A percentile compares a stretch with the other conserved stretches of the same genome.
Conservation (phyloP, 2,797 vertebrate species). For the Artibeus jamaicensis region DNA sequence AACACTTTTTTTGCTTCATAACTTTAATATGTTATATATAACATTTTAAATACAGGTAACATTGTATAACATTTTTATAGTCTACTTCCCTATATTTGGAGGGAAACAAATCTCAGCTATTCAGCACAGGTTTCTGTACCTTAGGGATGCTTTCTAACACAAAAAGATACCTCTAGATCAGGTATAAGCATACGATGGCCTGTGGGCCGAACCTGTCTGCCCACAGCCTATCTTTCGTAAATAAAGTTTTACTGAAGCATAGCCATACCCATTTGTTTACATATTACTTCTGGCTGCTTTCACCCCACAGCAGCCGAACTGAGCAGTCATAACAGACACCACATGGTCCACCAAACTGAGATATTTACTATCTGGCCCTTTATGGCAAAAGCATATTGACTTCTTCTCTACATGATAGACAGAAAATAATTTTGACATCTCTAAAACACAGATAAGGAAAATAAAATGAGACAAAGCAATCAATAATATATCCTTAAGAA, state of each 20-base stretch:
- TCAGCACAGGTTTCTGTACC: background rate
- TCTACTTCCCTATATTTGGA: background rate
- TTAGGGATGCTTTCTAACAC: background rate
- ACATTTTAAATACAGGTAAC: background rate
- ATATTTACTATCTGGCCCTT: background rate
- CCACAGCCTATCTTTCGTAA: background rate
- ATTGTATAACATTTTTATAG: background rate
- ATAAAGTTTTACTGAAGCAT: background rate
- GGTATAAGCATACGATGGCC: background rate
- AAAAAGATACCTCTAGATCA: background rate
- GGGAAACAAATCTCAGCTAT: background rate
- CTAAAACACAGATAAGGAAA: background rate
- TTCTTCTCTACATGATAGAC: background rate
- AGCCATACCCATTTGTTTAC: background rate
- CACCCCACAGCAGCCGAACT: background rate
- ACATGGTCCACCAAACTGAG: background rate
- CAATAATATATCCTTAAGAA: background rate
- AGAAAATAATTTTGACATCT: constrained; percentile 1
- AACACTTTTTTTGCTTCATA: background rate
- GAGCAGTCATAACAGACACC: background rate
- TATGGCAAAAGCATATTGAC: background rate
- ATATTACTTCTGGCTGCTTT: background rate
- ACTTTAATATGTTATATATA: background rate
- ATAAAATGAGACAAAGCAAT: background rate
- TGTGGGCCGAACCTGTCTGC: background rate